These are phyloP conservation scores for Alaudala cheleensis DNA, from an alignment of 2,113 vertebrate species.

Conservation along the genomic window DNA sequence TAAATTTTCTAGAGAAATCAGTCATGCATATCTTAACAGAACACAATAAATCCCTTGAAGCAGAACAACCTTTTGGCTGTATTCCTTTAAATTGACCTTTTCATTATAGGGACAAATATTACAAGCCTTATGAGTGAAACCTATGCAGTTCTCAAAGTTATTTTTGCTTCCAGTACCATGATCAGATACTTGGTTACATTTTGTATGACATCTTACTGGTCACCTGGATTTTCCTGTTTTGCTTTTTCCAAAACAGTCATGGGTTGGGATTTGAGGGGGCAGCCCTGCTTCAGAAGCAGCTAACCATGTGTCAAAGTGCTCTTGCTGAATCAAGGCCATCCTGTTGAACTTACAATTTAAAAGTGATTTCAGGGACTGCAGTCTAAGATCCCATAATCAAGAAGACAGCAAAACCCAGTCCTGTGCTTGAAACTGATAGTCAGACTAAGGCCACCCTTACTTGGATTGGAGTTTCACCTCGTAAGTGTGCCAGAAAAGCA, in stretches of 20 bases:
- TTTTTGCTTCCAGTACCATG: background rate
- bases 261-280: background rate
- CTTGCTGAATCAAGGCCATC: conserved; percentile 57
- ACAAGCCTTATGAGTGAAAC: background rate
- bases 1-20: conserved; percentile 70
- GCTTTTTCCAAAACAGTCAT: background rate
- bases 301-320: background rate
- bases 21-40: conserved; percentile 54
- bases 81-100: conserved; percentile 52
- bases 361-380: background rate
- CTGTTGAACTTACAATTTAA: conserved; percentile 3
- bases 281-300: background rate
- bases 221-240: background rate
- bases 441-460: background rate
- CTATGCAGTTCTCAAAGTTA: background rate
- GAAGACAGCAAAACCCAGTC: background rate
- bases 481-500: background rate
- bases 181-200: background rate
- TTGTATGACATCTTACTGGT: background rate
- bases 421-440: background rate
- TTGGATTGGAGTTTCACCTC: background rate
- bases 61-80: conserved; percentile 57
- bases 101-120: background rate
- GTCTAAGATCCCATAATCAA: background rate
- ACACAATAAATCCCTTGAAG: conserved; percentile 71